Base-by-base conservation (phyloP, 2,113 vertebrate species). In the Tachuris rubrigastra region DNA sequence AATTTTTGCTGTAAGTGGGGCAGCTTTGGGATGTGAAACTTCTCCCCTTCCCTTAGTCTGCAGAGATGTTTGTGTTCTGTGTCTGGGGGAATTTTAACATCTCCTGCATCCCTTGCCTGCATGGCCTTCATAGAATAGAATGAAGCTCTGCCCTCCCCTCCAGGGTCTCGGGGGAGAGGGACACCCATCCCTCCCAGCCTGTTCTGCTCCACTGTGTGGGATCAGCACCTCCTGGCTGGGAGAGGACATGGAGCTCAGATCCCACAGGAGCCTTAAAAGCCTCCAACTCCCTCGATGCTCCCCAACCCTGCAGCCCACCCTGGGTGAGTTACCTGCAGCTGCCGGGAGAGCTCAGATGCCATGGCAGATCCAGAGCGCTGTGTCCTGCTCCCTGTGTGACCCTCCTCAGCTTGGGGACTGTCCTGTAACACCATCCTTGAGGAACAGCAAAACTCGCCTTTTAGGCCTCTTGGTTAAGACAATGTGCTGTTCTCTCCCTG, bases 41-140 rank as follows among this genome's bases (percentile, higher is more conserved):
- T 76, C 21, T 62, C 6, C 10, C 4, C 55, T 14, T 65, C 31
- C 31, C 25, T 19, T 69, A 9, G 11, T 42, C 42, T 69, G 25
- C 18, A 63, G 47, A 68, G 14, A 49, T 63, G 5, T 69, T 76
- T 56, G 18, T 63, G 21, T 71, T 12, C 10, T 74, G 22, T 10
- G 2, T 20, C 7, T 56, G 49, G 15, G 56, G 31, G 35, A 49
- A 17, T 77, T 56, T 53, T 33, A 56, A 10, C 7, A 44, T 84
- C 31, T 83, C 18, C 41, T 90, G 4, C 31, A 37, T 69, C 35
- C 4, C 9, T 35, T 0, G 0, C 14, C 5, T 0, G 0, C 31
- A 23, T 28, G 49, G 18, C 10, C 7, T 19, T 56, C 9, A 5
- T 0, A 55, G 27, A 42, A 42, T 28, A 42, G 55, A 27, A 28